Evolutionary conservation across 2,888 invertebrate species (phyloP).

Genomic region (Apotomis capreana): DNA sequence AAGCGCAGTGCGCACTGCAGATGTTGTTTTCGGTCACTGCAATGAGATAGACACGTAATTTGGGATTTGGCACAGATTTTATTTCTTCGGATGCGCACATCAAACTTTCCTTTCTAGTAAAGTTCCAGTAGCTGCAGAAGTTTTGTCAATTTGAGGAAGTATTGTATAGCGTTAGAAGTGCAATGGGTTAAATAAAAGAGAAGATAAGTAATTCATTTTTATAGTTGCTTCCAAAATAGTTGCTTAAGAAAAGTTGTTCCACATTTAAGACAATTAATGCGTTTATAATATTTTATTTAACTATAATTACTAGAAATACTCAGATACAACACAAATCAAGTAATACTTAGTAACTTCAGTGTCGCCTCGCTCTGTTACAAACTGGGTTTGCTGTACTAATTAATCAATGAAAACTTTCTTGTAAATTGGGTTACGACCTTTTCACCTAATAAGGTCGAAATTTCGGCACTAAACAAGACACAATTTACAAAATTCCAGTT

Average conservation of each 20-base stretch:
- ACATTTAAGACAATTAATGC: too few species aligned
- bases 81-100: constrained; percentile 22
- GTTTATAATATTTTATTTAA: too few species aligned
- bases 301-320: too few species aligned
- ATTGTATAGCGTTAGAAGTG: too few species aligned
- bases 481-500: constrained; percentile 30
- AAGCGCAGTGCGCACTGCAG: constrained; percentile 54
- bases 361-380: too few species aligned
- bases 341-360: too few species aligned
- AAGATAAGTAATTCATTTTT: too few species aligned
- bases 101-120: constrained; percentile 23
- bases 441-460: constrained; percentile 9
- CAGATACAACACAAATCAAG: too few species aligned
- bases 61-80: constrained; percentile 51
- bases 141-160: not conserved
- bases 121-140: not conserved
- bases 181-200: too few species aligned
- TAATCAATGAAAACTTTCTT: not conserved
- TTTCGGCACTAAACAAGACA: constrained; percentile 15
- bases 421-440: not conserved
- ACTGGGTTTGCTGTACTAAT: too few species aligned
- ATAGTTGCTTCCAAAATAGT: too few species aligned
- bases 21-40: constrained; percentile 45
- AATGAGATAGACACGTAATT: constrained; percentile 46
- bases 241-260: too few species aligned